Base-by-base conservation (phyloP, 2,797 vertebrate genomes). In the Brotula barbata region DNA sequence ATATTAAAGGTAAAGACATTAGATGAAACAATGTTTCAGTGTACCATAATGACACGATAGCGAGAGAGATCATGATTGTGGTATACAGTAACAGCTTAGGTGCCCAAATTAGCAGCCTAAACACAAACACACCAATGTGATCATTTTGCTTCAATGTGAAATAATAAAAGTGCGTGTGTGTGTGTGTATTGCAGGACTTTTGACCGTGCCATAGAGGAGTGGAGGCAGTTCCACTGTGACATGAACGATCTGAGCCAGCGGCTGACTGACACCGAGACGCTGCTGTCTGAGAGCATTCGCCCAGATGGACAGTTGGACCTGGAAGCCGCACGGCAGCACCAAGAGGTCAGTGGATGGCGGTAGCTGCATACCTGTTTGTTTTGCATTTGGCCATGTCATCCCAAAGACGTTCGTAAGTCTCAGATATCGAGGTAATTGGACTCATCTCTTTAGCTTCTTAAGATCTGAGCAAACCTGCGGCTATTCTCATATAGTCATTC, bases 191-290 rank as follows among this genome's bases (percentile, higher is more conserved):
- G 47, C 73, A 93, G 92, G 82, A 81, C 69, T 59, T 96, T 95
- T 39, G 95, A 97, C 33, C 86, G 88, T 5, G 90, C 94, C 0
- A 1, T 95, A 1, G 95, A 97, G 80, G 93, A 89, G 5, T 97
- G 96, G 96, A 90, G 92, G 21, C 93, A 91, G 68, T 96, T 99
- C 76, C 95, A 98, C 66, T 93, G 92, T 36, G 94, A 98, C 58
- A 87, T 95, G 56, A 96, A 86, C 1, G 95, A 98, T 66, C 78
- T 99, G 22, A 90, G 87, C 8, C 94, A 94, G 82, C 96, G 96
- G 96, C 63, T 96, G 65, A 83, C 75, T 0, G 92, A 98, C 66
- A 91, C 94, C 0, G 95, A 99, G 75, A 80, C 53, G 1, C 44
- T 93, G 23, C 73, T 98, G 74, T 87, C 88, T 0, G 90, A 93